Conservation (phyloP, 2,797 vertebrate species). For the Phrynocephalus forsythii region DNA sequence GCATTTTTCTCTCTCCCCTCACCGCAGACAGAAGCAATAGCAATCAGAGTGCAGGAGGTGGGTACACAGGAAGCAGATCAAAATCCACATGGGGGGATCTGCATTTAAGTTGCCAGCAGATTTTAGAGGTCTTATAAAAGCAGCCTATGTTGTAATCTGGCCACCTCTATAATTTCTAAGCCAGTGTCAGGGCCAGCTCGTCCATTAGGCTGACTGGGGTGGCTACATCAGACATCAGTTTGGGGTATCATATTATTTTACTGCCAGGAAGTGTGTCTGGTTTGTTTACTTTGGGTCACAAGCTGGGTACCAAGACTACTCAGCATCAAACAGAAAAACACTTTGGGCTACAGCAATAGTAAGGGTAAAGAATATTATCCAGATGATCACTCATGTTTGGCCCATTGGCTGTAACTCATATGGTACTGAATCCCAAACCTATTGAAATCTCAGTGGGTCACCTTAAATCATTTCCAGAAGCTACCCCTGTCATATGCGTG, state of each 20-base stretch:
- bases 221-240: background rate
- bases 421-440: too few relatives aligned
- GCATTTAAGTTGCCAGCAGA: too few relatives aligned
- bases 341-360: background rate
- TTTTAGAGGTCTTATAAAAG: too few relatives aligned
- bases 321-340: background rate
- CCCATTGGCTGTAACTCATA: background rate
- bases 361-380: background rate
- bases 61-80: too few relatives aligned
- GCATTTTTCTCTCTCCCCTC: too few relatives aligned
- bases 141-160: background rate
- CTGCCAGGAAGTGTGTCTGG: background rate
- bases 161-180: background rate
- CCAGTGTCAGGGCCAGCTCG: background rate
- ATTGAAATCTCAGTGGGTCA: too few relatives aligned
- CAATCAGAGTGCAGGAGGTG: too few relatives aligned
- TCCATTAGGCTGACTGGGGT: background rate
- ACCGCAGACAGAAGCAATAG: too few relatives aligned
- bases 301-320: background rate
- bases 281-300: background rate
- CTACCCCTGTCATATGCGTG: too few relatives aligned
- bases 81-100: too few relatives aligned
- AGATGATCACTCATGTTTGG: background rate
- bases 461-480: too few relatives aligned
- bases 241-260: background rate